phyloP scores from a whole-genome alignment of 2,888 invertebrate species.

The Tinea semifulvella region DNA sequence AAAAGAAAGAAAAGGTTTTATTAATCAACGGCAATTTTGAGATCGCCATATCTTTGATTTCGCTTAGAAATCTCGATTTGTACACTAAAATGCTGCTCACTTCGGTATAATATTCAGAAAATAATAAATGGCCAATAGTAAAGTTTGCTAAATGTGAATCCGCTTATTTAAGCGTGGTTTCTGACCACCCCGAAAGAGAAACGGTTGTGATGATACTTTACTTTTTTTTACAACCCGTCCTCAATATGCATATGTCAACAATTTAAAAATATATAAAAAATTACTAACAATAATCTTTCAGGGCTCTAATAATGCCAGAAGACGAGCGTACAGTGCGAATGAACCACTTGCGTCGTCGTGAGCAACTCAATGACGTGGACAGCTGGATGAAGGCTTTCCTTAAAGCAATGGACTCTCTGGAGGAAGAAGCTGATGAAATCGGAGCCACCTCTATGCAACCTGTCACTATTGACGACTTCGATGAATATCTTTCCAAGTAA shows the following conservation, averaged over 20 bases:
- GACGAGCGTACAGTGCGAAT: slow-evolving; percentile 87
- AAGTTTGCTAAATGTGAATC: too few species aligned
- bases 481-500: slow-evolving; percentile 87
- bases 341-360: slow-evolving; percentile 83
- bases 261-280: not conserved
- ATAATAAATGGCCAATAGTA: too few species aligned
- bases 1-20: too few species aligned
- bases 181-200: too few species aligned
- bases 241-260: not conserved
- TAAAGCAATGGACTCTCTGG: slow-evolving; percentile 86
- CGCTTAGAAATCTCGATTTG: too few species aligned
- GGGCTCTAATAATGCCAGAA: slow-evolving; percentile 89
- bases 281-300: slow-evolving; percentile 30
- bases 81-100: too few species aligned
- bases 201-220: not conserved
- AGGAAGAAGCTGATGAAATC: slow-evolving; percentile 82
- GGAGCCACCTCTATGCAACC: slow-evolving; percentile 89
- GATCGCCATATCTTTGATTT: too few species aligned
- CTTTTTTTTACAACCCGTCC: not conserved
- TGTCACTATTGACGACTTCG: slow-evolving; percentile 90
- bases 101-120: too few species aligned
- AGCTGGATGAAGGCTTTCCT: slow-evolving; percentile 91
- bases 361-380: slow-evolving; percentile 84
- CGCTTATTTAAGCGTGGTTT: too few species aligned
- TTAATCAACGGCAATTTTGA: too few species aligned